Base-by-base conservation (phyloP, 2,797 vertebrate genomes). In the Astyanax mexicanus region DNA sequence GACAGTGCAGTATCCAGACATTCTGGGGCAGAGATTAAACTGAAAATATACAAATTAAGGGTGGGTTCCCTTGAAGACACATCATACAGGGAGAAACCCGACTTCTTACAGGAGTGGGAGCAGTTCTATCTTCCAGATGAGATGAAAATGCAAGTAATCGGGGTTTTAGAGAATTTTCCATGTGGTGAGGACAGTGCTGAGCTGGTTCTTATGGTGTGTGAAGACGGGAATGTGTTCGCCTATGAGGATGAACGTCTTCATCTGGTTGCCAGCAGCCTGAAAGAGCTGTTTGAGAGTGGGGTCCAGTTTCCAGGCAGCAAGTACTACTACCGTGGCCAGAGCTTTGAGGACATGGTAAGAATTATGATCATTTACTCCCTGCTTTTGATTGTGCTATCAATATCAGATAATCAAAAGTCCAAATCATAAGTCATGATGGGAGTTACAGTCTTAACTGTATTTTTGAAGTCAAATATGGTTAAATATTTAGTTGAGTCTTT, bases 311-410 rank as follows among this genome's bases (percentile, higher is more conserved):
- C 54, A 47, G 42, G 69, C n/a, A 47, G 3, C 3, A 19, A 21
- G 44, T 19, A 60, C 4, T 71, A 58, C 27, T 60, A 60, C 54
- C 25, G 6, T 17, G 54, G 69, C 3, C 69, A 72, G 32, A 23
- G 40, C 11, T 72, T 72, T 60, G 69, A 72, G 40, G 69, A 72
- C 27, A 23, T 47, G 55, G 69, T 72, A 6, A 72, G 68, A 17
- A 49, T 25, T 3, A 52, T 23, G 10, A 5, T 49, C 17, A 49
- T 23, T 25, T 11, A 52, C 49, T 52, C n/a, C 7, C 6, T 21
- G 47, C n/a, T 19, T 19, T 19, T 32, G 29, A 32, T 32, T 29
- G 13, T 5, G n/a, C n/a, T n/a, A n/a, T n/a, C n/a, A n/a, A n/a
- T n/a, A 5, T 32, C 32, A 32, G 32, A n/a, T 32, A 32, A 32